Evolutionary conservation across 2,888 invertebrate genomes (phyloP).

Genomic region (Nymphalis polychloros): DNA sequence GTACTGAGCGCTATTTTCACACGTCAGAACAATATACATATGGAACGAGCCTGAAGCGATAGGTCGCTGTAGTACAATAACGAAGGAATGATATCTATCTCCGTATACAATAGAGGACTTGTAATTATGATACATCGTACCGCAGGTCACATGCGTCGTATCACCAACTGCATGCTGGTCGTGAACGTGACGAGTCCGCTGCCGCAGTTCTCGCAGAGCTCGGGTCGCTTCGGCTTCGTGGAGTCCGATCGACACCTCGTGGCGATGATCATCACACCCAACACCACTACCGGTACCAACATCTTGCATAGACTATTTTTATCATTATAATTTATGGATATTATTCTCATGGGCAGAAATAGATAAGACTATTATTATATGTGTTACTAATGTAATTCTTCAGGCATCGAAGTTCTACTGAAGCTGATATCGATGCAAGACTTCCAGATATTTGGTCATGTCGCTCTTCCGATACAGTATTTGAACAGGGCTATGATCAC

Average conservation of each 20-base stretch:
- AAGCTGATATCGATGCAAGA: conserved; percentile 83
- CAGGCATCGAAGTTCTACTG: conserved; percentile 85
- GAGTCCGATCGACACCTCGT: conserved; percentile 87
- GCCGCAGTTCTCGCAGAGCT: conserved; percentile 84
- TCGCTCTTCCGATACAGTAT: conserved; percentile 88
- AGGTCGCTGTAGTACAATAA: too few species aligned
- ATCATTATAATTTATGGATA: background rate
- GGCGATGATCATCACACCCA: conserved; percentile 86
- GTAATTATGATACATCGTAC: background rate
- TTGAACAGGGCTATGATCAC: conserved; percentile 85
- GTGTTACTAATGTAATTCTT: too few species aligned
- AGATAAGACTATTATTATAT: too few species aligned
- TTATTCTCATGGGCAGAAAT: too few species aligned
- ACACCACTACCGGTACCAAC: conserved; percentile 83
- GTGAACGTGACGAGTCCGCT: conserved; percentile 89
- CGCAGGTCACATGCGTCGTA: conserved; percentile 85
- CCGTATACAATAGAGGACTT: too few species aligned
- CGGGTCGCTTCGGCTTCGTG: conserved; percentile 87
- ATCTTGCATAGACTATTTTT: too few species aligned
- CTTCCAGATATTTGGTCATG: conserved; percentile 87
- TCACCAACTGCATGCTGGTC: conserved; percentile 88
- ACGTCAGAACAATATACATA: too few species aligned
- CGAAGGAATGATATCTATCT: too few species aligned
- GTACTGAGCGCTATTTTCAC: too few species aligned
- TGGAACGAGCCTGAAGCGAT: too few species aligned